Base-by-base conservation (phyloP, 30 jellyfish, hydroid and myxozoan genomes). In the Catostylus mosaicus region DNA sequence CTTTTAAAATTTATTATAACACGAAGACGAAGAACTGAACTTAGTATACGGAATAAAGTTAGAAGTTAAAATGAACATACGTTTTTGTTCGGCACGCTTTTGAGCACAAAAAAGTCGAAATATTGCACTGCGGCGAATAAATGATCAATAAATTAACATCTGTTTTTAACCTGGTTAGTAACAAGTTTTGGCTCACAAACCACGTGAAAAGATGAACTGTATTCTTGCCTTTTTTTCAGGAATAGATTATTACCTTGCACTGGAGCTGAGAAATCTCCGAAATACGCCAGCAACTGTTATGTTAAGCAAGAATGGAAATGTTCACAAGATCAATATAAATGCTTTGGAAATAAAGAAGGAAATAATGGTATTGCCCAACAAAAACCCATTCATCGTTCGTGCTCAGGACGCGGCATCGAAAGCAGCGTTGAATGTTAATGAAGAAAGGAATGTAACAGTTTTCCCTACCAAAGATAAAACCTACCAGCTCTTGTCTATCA, bases 211-310 rank as follows among this genome's bases (percentile, higher is more conserved):
- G 37, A 59, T 19, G 3, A 26, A 24, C 26, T 59, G 38, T 19
- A 1, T n/a, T n/a, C n/a, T 23, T 59, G n/a, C 38, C 64, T 0
- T 62, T n/a, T 32, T 35, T 34, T 60, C 11, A 18, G 54, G 30
- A 35, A 75, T 37, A 20, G 38, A 36, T 20, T 82, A 68, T 61
- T 82, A 40, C 38, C 61, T 82, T 59, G 70, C 46, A 0, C 78
- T 82, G 1, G 59, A 59, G 32, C 45, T 72, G 38, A 54, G 85
- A 20, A 82, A 82, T 43, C 85, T 68, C 31, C 86, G 92, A 6
- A 32, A 69, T 48, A 57, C 16, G 31, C 57, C 65, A 6, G 92
- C 92, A 11, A 37, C 45, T 2, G 81, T 82, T 23, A 30, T 5
- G 1, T 68, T 75, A 75, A 59, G 10, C 16, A 22, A 18, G 22